These are phyloP conservation scores for Dendroctonus ponderosae DNA, from an alignment of 1,140 invertebrate genomes.

Conservation along the genomic window DNA sequence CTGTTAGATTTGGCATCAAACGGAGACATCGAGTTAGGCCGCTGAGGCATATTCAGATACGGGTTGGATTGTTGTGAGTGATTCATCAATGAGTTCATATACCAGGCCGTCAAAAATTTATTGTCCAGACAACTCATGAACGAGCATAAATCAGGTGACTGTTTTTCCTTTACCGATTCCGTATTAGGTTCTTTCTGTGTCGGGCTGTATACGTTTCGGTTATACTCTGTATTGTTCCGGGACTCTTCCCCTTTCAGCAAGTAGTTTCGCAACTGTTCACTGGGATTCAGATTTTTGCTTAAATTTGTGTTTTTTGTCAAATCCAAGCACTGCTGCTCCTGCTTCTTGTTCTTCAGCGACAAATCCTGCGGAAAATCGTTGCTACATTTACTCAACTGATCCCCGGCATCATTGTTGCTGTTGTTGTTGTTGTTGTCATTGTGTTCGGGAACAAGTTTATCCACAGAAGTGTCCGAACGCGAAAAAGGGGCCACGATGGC, in stretches of 20 bases:
- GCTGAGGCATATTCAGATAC: conserved; percentile 36
- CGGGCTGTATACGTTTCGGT: conserved; percentile 39
- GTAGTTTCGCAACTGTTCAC: conserved; percentile 42
- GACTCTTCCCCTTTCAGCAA: conserved; percentile 38
- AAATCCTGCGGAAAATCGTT: conserved; percentile 42
- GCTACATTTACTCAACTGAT: background rate
- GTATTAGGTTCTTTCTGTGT: conserved; percentile 32
- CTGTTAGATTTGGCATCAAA: conserved; percentile 34
- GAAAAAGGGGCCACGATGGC: conserved; percentile 47
- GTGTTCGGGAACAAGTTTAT: conserved; percentile 30
- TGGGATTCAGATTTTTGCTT: conserved; percentile 32
- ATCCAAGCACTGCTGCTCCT: conserved; percentile 34
- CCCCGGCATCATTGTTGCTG: background rate
- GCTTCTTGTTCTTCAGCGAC: conserved; percentile 40
- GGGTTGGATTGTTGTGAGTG: conserved; percentile 35
- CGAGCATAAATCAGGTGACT: conserved; percentile 45
- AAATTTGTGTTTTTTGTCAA: conserved; percentile 39
- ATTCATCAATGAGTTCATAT: conserved; percentile 57
- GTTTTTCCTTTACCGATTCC: conserved; percentile 14
- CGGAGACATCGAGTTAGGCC: conserved; percentile 13
- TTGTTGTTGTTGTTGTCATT: conserved; percentile 33
- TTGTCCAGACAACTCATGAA: conserved; percentile 55
- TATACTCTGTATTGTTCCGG: conserved; percentile 33
- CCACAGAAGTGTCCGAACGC: conserved; percentile 27
- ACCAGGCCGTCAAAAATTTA: conserved; percentile 60